Evolutionary conservation across 1,140 invertebrate genomes (phyloP).

Genomic region (Brachionus rubens): DNA sequence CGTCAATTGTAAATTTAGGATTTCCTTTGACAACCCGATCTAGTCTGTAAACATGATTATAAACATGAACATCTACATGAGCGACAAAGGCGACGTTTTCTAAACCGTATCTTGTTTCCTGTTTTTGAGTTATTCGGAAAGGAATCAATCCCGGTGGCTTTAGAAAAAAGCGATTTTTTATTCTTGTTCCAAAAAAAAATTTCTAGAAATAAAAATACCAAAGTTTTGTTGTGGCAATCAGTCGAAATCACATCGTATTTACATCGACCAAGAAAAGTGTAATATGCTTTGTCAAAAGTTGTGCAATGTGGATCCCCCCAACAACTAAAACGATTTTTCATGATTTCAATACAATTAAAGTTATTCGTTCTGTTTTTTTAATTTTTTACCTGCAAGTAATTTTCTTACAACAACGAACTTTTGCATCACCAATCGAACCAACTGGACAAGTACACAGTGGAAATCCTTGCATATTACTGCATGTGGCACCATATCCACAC

Average conservation of each 20-base stretch:
- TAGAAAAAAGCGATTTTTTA: no score
- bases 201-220: not conserved
- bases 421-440: not conserved
- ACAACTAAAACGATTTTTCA: conserved; percentile 1
- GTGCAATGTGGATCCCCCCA: conserved; percentile 41
- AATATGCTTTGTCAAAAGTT: conserved; percentile 10
- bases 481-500: conserved; percentile 24
- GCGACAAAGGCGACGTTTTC: not conserved
- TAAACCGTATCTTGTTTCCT: not conserved
- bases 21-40: not conserved
- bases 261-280: conserved; percentile 30
- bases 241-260: conserved; percentile 45
- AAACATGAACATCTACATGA: conserved; percentile 5
- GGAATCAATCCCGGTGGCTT: not conserved
- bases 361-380: no score
- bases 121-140: not conserved
- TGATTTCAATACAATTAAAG: not conserved
- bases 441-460: conserved; percentile 14
- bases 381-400: conserved; percentile 36
- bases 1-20: not conserved
- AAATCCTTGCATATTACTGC: not conserved
- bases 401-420: conserved; percentile 19
- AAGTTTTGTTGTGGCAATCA: not conserved
- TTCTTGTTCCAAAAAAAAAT: no score
- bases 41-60: not conserved